Base-by-base conservation (phyloP, 2,113 vertebrate species). In the Cyanoramphus novaezelandiae region DNA sequence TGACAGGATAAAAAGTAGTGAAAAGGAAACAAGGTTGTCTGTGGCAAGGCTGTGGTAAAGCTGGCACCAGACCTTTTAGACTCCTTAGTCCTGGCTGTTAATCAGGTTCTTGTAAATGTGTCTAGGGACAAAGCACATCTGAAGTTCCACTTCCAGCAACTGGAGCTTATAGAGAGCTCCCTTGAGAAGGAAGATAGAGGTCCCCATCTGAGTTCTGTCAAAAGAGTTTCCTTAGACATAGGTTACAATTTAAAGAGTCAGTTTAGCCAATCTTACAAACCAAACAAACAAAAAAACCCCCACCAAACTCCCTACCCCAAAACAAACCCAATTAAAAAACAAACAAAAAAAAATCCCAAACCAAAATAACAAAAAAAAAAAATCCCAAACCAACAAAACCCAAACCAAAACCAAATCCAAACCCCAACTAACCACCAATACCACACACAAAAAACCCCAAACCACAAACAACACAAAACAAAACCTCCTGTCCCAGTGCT, bases 11-110 rank as follows among this genome's bases (percentile, higher is more conserved):
- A 85, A 84, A 76, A 65, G 7, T 90, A 96, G 63, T 65, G 77
- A 93, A 89, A 68, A 91, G 24, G 79, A 93, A 86, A 86, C 49
- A 65, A 69, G 46, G 64, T 52, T 93, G 53, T 87, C 91, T 6
- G 53, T 82, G 87, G 62, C 87, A 94, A 96, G 63, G 76, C 80
- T 92, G 76, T 77, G 70, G 81, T 85, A 49, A 92, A 92, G 55
- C n/a, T 95, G 62, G 52, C 47, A 94, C 52, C 65, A 86, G 88
- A 55, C 47, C 55, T 94, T 50, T 78, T 41, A 81, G 82, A 23
- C 19, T 93, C 21, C 13, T 31, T 75, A 78, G 69, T 62, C 35
- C 60, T 83, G 87, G 39, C 92, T 92, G 29, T 86, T 87, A 37
- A n/a, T 59, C 37, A 57, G 65, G n/a, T 74, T 83, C 29, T 69